Percentiles rank a stretch among this genome's conserved stretches.
Evolutionary conservation across 1,140 invertebrate genomes (phyloP).

Genomic region (Venustaconcha ellipsiformis): DNA sequence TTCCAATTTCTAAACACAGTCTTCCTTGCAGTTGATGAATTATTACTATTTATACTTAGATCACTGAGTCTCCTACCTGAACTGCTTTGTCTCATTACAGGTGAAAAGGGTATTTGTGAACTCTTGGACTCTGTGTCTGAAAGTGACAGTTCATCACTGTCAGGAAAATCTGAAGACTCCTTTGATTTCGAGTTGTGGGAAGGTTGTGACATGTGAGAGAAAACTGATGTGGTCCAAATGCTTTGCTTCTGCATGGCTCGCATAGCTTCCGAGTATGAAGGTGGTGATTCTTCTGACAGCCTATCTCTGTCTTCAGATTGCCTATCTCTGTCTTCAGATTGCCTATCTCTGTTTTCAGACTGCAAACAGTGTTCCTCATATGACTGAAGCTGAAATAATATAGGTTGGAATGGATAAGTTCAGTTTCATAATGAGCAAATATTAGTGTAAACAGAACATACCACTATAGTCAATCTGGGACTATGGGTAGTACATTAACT

Average conservation of each 20-base stretch:
- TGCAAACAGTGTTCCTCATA: no score
- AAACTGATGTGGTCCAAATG: conserved; percentile 40
- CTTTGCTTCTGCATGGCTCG: conserved; percentile 26
- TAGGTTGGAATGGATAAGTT: no score
- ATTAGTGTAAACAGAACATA: no score
- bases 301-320: conserved; percentile 32
- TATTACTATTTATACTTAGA: conserved; percentile 2
- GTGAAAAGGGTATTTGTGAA: conserved; percentile 22
- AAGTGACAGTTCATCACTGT: conserved; percentile 36
- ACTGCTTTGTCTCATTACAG: background rate
- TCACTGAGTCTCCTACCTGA: background rate
- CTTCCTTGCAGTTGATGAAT: conserved; percentile 23
- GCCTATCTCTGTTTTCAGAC: background rate
- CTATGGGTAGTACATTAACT: no score
- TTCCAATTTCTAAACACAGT: conserved; percentile 75
- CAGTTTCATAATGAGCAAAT: no score
- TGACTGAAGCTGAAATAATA: no score
- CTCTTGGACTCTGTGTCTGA: conserved; percentile 48
- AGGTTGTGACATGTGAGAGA: conserved; percentile 12
- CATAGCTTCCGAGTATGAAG: conserved; percentile 62
- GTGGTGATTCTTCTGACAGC: conserved; percentile 37
- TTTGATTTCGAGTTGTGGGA: conserved; percentile 3
- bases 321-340: conserved; percentile 32
- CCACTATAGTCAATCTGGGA: no score
- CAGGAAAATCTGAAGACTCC: conserved; percentile 1